These are phyloP conservation scores for Pollenia griseotomentosa DNA, from an alignment of 2,888 invertebrate genomes.

Conservation along the genomic window DNA sequence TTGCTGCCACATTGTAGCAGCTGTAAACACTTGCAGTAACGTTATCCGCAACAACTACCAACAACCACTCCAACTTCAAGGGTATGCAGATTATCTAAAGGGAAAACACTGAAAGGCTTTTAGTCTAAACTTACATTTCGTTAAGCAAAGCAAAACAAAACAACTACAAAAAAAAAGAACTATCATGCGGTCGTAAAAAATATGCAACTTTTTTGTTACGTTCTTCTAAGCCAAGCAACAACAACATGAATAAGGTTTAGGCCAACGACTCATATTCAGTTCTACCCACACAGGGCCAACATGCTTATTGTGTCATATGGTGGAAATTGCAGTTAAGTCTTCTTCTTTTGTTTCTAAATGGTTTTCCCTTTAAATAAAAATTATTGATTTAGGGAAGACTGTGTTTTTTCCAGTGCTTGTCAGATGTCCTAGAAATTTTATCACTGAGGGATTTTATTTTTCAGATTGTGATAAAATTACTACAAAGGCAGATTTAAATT, in stretches of 20 bases:
- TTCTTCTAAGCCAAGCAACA: neutral
- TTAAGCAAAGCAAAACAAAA: neutral
- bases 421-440: too few relatives aligned
- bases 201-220: neutral
- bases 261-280: neutral
- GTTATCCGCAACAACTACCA: neutral
- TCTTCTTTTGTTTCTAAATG: neutral
- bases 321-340: constrained; percentile 1
- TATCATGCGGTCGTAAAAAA: neutral
- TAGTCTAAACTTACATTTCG: constrained; percentile 14
- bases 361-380: too few relatives aligned
- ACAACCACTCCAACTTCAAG: neutral
- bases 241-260: neutral
- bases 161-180: neutral
- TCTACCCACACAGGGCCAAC: neutral
- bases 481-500: too few relatives aligned
- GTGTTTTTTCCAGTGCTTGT: too few relatives aligned
- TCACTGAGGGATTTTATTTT: too few relatives aligned
- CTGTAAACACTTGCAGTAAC: neutral
- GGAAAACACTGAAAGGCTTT: constrained; percentile 61
- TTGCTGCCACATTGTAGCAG: neutral
- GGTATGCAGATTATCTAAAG: constrained; percentile 26
- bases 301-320: constrained; percentile 16
- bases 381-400: too few relatives aligned
- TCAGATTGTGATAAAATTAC: too few relatives aligned